A percentile compares a stretch with the other conserved stretches of the same genome.
phyloP scores from a whole-genome alignment of 1,140 invertebrate species.

The Periplaneta americana region DNA sequence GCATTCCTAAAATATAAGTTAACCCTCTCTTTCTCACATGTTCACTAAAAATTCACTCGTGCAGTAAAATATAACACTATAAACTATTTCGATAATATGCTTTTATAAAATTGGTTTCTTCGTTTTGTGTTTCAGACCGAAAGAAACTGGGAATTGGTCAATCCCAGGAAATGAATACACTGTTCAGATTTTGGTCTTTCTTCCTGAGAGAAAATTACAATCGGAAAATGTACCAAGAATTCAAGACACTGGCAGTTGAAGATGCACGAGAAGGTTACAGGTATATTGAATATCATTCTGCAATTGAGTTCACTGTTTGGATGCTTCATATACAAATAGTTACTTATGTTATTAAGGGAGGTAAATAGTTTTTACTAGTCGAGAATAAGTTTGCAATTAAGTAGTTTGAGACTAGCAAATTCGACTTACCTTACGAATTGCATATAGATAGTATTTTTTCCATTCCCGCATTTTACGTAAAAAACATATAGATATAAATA shows the following conservation, averaged over 20 bases:
- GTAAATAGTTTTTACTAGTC: too few species aligned
- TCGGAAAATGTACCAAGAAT: conserved; percentile 97
- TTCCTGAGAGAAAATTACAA: conserved; percentile 98
- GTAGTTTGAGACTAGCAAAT: too few species aligned
- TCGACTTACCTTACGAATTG: too few species aligned
- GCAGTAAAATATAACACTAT: too few species aligned
- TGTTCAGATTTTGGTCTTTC: conserved; percentile 99
- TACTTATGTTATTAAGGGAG: neutral
- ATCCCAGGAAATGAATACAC: conserved; percentile 95
- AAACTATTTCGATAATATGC: too few species aligned
- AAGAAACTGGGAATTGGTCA: conserved; percentile 88
- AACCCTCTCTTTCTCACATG: too few species aligned
- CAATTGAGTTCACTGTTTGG: neutral
- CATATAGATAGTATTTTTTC: neutral
- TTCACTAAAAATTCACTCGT: too few species aligned
- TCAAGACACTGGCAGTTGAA: conserved; percentile 82
- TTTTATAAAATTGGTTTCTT: too few species aligned
- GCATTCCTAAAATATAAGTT: too few species aligned
- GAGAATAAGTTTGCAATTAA: too few species aligned
- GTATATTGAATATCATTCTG: conserved; percentile 40
- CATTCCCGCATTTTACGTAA: neutral
- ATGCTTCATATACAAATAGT: neutral
- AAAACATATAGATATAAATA: neutral
- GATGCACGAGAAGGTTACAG: conserved; percentile 88
- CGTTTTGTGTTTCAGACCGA: conserved; percentile 58